These are phyloP conservation scores for Hypena proboscidalis DNA, from an alignment of 2,888 invertebrate genomes.

Conservation along the genomic window DNA sequence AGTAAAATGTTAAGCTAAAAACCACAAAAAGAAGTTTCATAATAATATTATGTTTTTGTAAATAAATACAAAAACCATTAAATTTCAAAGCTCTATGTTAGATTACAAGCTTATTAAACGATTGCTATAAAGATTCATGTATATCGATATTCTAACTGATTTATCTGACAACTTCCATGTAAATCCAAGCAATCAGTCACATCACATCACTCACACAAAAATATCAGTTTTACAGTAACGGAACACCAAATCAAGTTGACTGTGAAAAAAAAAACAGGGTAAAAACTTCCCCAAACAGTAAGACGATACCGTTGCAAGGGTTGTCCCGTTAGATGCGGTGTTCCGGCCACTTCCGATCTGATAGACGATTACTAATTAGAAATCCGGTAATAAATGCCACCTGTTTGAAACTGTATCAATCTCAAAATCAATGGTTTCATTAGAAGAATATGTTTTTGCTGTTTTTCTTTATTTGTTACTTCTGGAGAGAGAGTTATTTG, in stretches of 20 bases:
- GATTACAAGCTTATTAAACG: too few species aligned
- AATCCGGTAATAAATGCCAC: background rate
- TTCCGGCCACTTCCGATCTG: conserved; percentile 71
- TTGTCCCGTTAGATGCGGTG: conserved; percentile 60
- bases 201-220: conserved; percentile 5
- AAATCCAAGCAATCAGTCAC: conserved; percentile 16
- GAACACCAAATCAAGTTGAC: conserved; percentile 55
- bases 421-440: too few species aligned
- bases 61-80: too few species aligned
- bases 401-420: background rate
- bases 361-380: conserved; percentile 27
- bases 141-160: too few species aligned
- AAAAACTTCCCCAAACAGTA: conserved; percentile 48
- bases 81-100: too few species aligned
- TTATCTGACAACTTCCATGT: conserved; percentile 9
- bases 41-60: too few species aligned
- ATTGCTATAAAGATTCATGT: too few species aligned
- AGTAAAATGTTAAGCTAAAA: too few species aligned
- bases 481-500: too few species aligned
- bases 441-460: too few species aligned
- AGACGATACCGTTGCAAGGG: conserved; percentile 61
- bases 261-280: conserved; percentile 54
- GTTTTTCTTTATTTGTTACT: too few species aligned
- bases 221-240: conserved; percentile 46
- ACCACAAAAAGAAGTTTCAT: too few species aligned